Evolutionary conservation across 2,113 vertebrate genomes (phyloP).

Genomic region (Scomber scombrus): DNA sequence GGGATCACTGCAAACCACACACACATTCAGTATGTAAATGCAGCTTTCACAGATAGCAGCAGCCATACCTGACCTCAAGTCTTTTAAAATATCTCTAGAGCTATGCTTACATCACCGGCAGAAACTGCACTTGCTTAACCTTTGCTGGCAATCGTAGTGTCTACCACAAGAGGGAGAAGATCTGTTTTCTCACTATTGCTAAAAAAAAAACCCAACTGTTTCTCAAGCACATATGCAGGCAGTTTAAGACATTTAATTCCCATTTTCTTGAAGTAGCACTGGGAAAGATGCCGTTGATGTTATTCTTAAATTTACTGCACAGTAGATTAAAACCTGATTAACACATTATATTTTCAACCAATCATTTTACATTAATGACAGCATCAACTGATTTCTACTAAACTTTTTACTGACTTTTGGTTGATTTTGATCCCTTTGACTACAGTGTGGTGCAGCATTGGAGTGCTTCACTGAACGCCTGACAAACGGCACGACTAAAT

Average conservation of each 20-base stretch:
- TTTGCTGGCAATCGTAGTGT: not conserved
- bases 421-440: not conserved
- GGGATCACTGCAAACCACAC: not conserved
- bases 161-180: not conserved
- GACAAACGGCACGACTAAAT: accelerated
- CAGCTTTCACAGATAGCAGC: not conserved
- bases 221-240: not conserved
- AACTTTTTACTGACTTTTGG: not conserved
- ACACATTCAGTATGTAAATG: not conserved
- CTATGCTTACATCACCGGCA: not conserved
- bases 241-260: not conserved
- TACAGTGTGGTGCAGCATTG: accelerated
- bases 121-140: not conserved
- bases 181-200: not conserved
- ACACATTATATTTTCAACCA: no score
- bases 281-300: no score
- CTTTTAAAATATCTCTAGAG: not conserved
- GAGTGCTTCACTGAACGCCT: accelerated
- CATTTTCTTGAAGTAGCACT: not conserved
- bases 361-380: no score
- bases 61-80: not conserved
- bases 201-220: not conserved
- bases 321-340: no score
- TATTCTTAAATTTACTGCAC: no score
- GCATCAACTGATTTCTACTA: no score